Base-by-base conservation (phyloP, 1,140 invertebrate genomes). In the Dufourea novaeangliae region DNA sequence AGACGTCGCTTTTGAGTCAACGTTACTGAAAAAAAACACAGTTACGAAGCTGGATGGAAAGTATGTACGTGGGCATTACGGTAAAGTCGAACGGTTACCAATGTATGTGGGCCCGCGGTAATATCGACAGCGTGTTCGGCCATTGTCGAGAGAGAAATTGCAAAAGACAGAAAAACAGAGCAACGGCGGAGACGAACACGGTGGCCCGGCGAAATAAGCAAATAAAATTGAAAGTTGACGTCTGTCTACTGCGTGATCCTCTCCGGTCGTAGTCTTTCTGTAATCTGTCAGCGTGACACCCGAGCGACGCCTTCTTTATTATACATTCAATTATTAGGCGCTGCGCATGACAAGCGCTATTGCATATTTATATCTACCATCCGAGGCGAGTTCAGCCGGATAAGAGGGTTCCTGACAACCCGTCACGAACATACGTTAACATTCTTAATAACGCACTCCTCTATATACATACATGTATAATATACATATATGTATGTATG, bases 311-410 rank as follows among this genome's bases (percentile, higher is more conserved):
- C 91, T 90, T 92, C 90, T 92, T 91, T 92, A 92, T 92, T 91
- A 91, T 92, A 92, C 90, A 92, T 92, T 92, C 91, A 92, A 92
- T 92, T 92, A 92, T 92, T 92, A 91, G 90, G 87, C 87, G 87
- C 90, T 92, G 91, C 87, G 86, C 88, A 88, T 91, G 91, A 91
- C 91, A 92, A 91, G 88, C 85, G 77, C 88, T 91, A 90, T 91
- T 92, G 90, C 91, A 92, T 92, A 92, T 91, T 91, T 92, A 92
- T 91, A 91, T 89, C 87, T 84, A 84, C 79, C 78, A 83, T 81
- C 71, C 82, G 82, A 88, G 67, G 80, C 83, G 78, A 79, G 76
- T 85, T 86, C 83, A 84, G 77, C 80, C 73, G 78, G 82, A 86
- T 84, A 87, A 85, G 83, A 76, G 82, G 78, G 81, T 84, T 80